Evolutionary conservation across 2,113 vertebrate species (phyloP).

Genomic region (Ranitomeya variabilis): DNA sequence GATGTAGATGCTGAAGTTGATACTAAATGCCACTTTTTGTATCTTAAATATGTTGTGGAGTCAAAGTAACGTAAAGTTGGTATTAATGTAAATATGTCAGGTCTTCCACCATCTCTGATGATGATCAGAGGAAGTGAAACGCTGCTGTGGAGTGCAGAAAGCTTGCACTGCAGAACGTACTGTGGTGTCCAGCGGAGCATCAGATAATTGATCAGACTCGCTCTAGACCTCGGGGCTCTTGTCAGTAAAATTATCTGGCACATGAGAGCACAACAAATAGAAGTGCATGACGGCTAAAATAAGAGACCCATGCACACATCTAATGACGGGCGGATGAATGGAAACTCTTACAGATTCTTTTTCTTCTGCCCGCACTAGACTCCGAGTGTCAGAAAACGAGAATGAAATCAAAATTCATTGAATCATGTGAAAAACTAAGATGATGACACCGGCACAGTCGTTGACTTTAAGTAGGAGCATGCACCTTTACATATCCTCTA

Average conservation of each 20-base stretch:
- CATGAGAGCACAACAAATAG: conserved; percentile 49
- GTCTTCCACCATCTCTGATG: conserved; percentile 2
- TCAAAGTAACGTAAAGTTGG: conserved; percentile 10
- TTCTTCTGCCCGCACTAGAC: background rate
- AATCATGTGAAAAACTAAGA: background rate
- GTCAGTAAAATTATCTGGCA: conserved; percentile 57
- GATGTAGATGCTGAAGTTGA: background rate
- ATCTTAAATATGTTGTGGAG: conserved; percentile 35
- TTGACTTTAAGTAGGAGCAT: background rate
- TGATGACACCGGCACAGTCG: background rate
- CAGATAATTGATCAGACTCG: conserved; percentile 56
- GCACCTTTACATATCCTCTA: background rate
- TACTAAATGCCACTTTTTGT: background rate
- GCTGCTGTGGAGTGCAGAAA: conserved; percentile 29
- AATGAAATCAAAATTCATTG: background rate
- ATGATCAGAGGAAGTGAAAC: conserved; percentile 14
- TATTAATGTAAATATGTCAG: background rate
- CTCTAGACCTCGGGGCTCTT: conserved; percentile 47
- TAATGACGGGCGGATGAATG: conserved; percentile 28
- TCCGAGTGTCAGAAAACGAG: background rate
- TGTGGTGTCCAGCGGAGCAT: conserved; percentile 40
- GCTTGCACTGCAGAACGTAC: conserved; percentile 47
- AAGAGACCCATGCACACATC: conserved; percentile 18
- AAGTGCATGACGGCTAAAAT: conserved; percentile 22
- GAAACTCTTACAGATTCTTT: conserved; percentile 22